Percentiles rank a stretch among this genome's conserved stretches.
These are phyloP conservation scores for Trematomus loennbergii DNA, from an alignment of 2,113 vertebrate genomes.

Conservation along the genomic window DNA sequence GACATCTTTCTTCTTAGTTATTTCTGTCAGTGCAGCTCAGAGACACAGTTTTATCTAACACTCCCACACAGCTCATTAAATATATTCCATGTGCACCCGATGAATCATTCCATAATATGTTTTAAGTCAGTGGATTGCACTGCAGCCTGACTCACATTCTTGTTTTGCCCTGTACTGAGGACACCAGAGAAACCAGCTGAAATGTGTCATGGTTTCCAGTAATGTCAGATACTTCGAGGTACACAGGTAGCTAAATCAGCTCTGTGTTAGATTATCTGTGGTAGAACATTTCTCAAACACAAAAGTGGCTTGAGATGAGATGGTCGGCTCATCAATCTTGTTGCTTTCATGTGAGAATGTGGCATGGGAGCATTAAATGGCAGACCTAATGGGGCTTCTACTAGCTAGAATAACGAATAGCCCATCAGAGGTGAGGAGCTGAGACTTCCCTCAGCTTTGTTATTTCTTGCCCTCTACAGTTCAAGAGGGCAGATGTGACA, in stretches of 20 bases:
- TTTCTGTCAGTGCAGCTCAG: constrained; percentile 53
- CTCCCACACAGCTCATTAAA: constrained; percentile 55
- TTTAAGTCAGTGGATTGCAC: constrained; percentile 26
- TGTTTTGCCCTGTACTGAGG: constrained; percentile 29
- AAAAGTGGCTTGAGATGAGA: constrained; percentile 62
- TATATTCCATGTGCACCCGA: constrained; percentile 34
- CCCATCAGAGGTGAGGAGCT: constrained; percentile 75
- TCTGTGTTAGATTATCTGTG: constrained; percentile 63
- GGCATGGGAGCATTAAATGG: constrained; percentile 74
- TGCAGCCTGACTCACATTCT: constrained; percentile 26
- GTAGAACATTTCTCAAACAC: constrained; percentile 60
- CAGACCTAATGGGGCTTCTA: constrained; percentile 79
- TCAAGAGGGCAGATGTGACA: constrained; percentile 67
- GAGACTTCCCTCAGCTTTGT: constrained; percentile 72
- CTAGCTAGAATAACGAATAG: constrained; percentile 81
- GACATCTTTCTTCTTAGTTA: constrained; percentile 55
- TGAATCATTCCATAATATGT: constrained; percentile 50
- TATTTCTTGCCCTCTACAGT: constrained; percentile 71
- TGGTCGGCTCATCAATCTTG: constrained; percentile 67
- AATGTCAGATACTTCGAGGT: constrained; percentile 53
- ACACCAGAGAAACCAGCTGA: constrained; percentile 25
- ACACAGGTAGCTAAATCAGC: constrained; percentile 60
- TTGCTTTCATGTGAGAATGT: constrained; percentile 71
- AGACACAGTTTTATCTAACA: constrained; percentile 63
- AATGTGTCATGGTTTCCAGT: constrained; percentile 48